phyloP scores from a whole-genome alignment of 2,888 invertebrate genomes.

The Augochlorella aurata region DNA sequence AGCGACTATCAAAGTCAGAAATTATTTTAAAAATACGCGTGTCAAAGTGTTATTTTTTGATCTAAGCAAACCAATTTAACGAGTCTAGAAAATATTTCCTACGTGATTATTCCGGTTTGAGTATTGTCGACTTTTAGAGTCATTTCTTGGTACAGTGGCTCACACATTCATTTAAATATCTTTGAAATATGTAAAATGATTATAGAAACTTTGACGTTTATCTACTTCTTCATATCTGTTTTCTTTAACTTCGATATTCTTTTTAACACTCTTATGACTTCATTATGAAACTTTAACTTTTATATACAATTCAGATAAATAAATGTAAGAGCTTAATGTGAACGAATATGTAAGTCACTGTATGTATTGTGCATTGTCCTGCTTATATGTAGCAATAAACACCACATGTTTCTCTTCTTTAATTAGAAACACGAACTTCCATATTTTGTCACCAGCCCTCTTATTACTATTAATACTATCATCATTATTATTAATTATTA shows the following conservation, averaged over 20 bases:
- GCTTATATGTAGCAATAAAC: slow-evolving; percentile 6
- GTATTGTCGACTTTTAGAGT: not conserved
- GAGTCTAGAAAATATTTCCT: not conserved
- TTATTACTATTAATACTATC: not conserved
- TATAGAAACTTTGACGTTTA: not conserved
- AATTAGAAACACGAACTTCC: not conserved
- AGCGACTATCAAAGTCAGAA: not conserved
- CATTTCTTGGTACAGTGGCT: not conserved
- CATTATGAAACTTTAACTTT: not conserved
- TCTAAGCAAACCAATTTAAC: not conserved
- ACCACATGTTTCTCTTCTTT: not conserved
- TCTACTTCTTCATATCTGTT: not conserved
- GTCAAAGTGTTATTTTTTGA: not conserved
- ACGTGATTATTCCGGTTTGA: not conserved
- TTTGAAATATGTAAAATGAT: not conserved
- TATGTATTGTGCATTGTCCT: slow-evolving; percentile 12
- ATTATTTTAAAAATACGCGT: too few relatives aligned
- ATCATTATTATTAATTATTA: not conserved
- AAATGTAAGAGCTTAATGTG: not conserved
- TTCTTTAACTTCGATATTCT: not conserved
- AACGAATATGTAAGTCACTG: slow-evolving; percentile 7
- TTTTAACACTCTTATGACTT: too few relatives aligned
- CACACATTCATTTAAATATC: not conserved
- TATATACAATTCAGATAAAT: not conserved
- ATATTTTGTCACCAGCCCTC: not conserved